A percentile compares a stretch with the other conserved stretches of the same genome.
Conservation (phyloP, 2,888 invertebrate species). For the Pherbina coryleti region DNA sequence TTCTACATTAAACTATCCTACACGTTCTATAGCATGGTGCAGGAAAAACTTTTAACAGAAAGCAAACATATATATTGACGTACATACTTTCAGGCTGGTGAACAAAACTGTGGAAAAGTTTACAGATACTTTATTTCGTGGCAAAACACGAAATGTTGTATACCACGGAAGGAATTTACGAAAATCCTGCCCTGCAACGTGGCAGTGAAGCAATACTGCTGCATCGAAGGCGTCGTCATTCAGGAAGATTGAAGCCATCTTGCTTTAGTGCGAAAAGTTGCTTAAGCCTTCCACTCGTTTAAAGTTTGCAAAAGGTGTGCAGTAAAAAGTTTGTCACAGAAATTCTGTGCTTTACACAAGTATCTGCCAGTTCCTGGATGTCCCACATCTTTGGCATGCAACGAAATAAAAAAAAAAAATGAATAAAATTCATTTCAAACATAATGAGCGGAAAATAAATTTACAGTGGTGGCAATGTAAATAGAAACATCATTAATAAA, state of each 20-base stretch:
- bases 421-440: too few relatives aligned
- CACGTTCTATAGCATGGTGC: not conserved
- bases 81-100: conserved; percentile 3
- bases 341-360: not conserved
- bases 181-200: conserved; percentile 6
- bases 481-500: too few relatives aligned
- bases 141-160: conserved; percentile 11
- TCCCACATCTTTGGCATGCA: not conserved
- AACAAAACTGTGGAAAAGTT: conserved; percentile 7
- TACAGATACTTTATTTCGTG: conserved; percentile 19
- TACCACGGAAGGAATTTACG: not conserved
- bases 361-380: not conserved
- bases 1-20: not conserved
- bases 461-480: too few relatives aligned
- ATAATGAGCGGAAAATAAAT: too few relatives aligned
- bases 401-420: not conserved
- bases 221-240: not conserved
- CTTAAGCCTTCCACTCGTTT: not conserved
- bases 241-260: not conserved
- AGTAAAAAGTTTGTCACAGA: not conserved
- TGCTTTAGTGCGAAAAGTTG: not conserved
- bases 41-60: not conserved
- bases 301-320: not conserved
- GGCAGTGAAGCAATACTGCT: not conserved
- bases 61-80: not conserved